A percentile compares a stretch with the other conserved stretches of the same genome.
These are phyloP conservation scores for Numenius phaeopus DNA, from an alignment of 2,797 vertebrate species.

Conservation along the genomic window DNA sequence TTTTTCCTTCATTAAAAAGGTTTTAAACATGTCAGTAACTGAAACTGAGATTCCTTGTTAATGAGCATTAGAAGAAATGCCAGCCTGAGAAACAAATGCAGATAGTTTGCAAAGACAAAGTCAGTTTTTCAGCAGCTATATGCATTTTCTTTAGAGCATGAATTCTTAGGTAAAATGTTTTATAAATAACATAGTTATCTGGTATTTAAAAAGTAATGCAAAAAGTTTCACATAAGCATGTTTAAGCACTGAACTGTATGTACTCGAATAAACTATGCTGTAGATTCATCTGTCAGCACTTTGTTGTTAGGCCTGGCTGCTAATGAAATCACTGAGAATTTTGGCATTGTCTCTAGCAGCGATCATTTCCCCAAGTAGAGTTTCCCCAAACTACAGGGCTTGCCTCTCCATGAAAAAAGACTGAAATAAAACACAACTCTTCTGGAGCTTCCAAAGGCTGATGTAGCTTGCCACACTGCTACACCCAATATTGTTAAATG, in stretches of 20 bases:
- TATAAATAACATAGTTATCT: not conserved
- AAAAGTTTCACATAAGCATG: not conserved
- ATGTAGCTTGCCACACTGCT: not conserved
- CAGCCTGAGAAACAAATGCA: conserved; percentile 8
- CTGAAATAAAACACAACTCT: not conserved
- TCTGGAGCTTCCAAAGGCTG: not conserved
- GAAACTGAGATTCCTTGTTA: conserved; percentile 67
- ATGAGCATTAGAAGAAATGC: conserved; percentile 48
- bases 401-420: not conserved
- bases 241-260: not conserved
- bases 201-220: conserved; percentile 39
- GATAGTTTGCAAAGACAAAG: conserved; percentile 24
- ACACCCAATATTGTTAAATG: not conserved
- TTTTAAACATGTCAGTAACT: conserved; percentile 66
- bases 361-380: not conserved
- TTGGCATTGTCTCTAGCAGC: not conserved
- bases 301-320: not conserved
- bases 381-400: not conserved
- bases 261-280: not conserved
- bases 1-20: conserved; percentile 73
- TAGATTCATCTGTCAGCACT: not conserved
- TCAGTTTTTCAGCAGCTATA: not conserved
- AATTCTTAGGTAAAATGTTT: not conserved
- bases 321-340: not conserved
- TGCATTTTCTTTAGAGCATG: not conserved